Evolutionary conservation across 2,113 vertebrate genomes (phyloP).

Genomic region (Pangasianodon gigas): DNA sequence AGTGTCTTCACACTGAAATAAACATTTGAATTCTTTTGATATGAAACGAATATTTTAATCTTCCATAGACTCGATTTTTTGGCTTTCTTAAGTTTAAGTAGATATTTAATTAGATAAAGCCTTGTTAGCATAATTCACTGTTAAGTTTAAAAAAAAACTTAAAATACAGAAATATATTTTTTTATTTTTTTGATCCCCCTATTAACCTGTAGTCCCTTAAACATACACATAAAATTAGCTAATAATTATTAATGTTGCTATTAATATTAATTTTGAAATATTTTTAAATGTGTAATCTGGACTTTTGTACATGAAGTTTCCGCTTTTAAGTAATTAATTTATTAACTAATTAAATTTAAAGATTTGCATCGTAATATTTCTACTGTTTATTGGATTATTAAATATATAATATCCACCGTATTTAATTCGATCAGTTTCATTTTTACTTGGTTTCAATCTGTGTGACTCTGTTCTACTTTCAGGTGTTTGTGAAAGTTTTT

Average conservation of each 20-base stretch:
- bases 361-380: not conserved
- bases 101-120: no score
- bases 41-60: not conserved
- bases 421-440: not conserved
- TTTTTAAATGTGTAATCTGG: not conserved
- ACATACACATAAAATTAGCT: not conserved
- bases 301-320: not conserved
- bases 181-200: not conserved
- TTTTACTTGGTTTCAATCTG: not conserved
- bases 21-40: not conserved
- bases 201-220: not conserved
- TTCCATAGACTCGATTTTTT: not conserved
- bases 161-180: no score
- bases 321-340: not conserved
- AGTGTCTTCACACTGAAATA: not conserved
- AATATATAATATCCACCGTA: not conserved
- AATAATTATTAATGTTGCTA: not conserved
- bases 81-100: not conserved
- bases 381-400: not conserved
- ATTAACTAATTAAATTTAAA: not conserved
- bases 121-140: no score
- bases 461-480: not conserved
- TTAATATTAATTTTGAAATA: not conserved
- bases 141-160: no score
- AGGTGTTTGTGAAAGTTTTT: not conserved